Evolutionary conservation across 2,797 vertebrate species (phyloP).

Genomic region (Enteromius viviparus): DNA sequence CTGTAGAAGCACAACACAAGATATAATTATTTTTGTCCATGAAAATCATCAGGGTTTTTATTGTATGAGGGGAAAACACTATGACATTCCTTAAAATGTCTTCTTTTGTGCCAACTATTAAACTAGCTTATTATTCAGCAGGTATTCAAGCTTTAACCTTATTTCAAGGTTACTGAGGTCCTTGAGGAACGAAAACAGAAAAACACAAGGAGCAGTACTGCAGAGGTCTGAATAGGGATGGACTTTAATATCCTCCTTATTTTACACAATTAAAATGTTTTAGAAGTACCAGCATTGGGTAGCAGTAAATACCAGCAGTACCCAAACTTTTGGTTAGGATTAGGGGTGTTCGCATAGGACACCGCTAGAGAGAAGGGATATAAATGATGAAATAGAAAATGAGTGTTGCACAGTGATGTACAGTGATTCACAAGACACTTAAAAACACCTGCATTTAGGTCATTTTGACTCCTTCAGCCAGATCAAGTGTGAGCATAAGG

Average conservation of each 20-base stretch:
- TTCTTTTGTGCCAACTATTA: not conserved
- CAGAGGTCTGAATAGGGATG: not conserved
- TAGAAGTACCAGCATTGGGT: not conserved
- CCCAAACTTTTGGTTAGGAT: not conserved
- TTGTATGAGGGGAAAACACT: not conserved
- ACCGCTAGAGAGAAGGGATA: not conserved
- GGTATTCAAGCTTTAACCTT: constrained; percentile 2
- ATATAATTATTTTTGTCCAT: not conserved
- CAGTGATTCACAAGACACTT: too few relatives aligned
- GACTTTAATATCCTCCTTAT: not conserved
- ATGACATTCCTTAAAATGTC: too few relatives aligned
- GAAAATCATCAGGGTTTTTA: not conserved
- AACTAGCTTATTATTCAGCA: constrained; percentile 17
- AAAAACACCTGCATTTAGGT: not conserved
- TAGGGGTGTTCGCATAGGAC: too few relatives aligned
- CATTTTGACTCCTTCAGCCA: not conserved
- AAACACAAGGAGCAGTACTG: not conserved
- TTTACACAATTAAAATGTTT: constrained; percentile 6
- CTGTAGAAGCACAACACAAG: not conserved
- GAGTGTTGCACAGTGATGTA: not conserved
- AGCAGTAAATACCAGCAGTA: not conserved
- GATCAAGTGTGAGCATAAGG: not conserved
- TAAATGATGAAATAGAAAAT: not conserved
- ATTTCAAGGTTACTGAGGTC: constrained; percentile 26
- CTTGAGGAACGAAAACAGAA: not conserved